phyloP scores from a whole-genome alignment of 1,140 invertebrate species.

The Cotesia glomerata region DNA sequence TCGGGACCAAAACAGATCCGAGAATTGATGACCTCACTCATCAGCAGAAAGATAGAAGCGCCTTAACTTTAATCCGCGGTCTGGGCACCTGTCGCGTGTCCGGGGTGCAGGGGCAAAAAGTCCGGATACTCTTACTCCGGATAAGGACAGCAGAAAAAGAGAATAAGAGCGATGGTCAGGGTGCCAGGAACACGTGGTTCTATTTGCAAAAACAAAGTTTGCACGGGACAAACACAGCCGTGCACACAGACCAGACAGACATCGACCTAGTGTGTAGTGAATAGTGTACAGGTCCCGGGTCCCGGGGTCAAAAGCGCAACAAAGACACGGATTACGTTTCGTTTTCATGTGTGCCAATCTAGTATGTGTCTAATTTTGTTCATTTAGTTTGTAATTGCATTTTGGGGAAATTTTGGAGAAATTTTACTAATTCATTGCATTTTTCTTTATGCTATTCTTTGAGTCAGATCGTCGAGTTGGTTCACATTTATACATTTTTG shows the following conservation, averaged over 20 bases:
- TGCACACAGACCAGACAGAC: conserved; percentile 35
- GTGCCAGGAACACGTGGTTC: conserved; percentile 50
- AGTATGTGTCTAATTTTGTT: not conserved
- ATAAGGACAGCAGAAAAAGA: conserved; percentile 23
- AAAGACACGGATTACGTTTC: conserved; percentile 42
- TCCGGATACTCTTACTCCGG: conserved; percentile 18
- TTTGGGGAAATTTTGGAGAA: not conserved
- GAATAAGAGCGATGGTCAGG: conserved; percentile 34
- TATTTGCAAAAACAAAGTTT: conserved; percentile 61
- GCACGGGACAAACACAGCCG: conserved; percentile 54
- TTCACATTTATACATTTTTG: too few relatives aligned
- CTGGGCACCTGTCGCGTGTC: conserved; percentile 50
- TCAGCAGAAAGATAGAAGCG: too few relatives aligned
- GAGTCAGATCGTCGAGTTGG: too few relatives aligned
- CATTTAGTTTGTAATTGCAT: not conserved
- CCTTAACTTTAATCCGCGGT: too few relatives aligned
- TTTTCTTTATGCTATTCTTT: too few relatives aligned
- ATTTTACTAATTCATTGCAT: too few relatives aligned
- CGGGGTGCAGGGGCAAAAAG: conserved; percentile 31
- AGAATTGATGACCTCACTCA: not conserved
- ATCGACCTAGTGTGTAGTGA: conserved; percentile 38
- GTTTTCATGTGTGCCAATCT: conserved; percentile 15
- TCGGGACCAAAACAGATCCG: too few relatives aligned
- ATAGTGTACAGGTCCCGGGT: conserved; percentile 23
- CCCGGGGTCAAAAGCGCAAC: conserved; percentile 55